Evolutionary conservation across 2,113 vertebrate genomes (phyloP).

Genomic region (Hemichromis elongatus): DNA sequence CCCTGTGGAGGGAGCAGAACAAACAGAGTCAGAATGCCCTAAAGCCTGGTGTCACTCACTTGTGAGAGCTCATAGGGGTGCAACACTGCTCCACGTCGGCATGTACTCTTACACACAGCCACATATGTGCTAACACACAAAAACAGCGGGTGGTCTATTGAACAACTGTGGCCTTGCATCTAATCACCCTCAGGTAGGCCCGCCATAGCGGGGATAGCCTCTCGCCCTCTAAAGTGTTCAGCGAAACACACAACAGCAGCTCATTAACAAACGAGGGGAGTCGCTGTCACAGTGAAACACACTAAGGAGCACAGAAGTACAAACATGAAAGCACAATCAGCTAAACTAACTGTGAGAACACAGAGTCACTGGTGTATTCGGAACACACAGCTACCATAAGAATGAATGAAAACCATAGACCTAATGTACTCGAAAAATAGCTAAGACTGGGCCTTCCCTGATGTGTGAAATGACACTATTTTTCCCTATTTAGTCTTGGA

Average conservation of each 20-base stretch:
- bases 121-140: slow-evolving; percentile 18
- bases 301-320: not conserved
- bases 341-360: not conserved
- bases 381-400: not conserved
- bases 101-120: not conserved
- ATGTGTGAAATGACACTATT: slow-evolving; percentile 13
- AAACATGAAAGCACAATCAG: not conserved
- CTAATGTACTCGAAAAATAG: not conserved
- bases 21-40: slow-evolving; percentile 68
- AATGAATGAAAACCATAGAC: not conserved
- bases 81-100: slow-evolving; percentile 16
- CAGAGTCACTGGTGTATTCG: not conserved
- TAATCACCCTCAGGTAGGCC: slow-evolving; percentile 53
- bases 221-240: slow-evolving; percentile 5
- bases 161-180: slow-evolving; percentile 47
- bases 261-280: slow-evolving; percentile 23
- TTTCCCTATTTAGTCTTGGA: slow-evolving; percentile 14
- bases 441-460: not conserved
- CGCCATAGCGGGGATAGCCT: slow-evolving; percentile 45
- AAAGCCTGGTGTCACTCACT: slow-evolving; percentile 68
- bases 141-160: slow-evolving; percentile 45
- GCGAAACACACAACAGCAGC: slow-evolving; percentile 28
- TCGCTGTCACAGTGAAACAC: not conserved
- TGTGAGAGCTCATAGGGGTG: slow-evolving; percentile 37
- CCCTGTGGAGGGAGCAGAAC: slow-evolving; percentile 64